Evolutionary conservation across 2,113 vertebrate species (phyloP), one percentile per base, ranked within the genome.

Genomic region (Scalopus aquaticus): DNA sequence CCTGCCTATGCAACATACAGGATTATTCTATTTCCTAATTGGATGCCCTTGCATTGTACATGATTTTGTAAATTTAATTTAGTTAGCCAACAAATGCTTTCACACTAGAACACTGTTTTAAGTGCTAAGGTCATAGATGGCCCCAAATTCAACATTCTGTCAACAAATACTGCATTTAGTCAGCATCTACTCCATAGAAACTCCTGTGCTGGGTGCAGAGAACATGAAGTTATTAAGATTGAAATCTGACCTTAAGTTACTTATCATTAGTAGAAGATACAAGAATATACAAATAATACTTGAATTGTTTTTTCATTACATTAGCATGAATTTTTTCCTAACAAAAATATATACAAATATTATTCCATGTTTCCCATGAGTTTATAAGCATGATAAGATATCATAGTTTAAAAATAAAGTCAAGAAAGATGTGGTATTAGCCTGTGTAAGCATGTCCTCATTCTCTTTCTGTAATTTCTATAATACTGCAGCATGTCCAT

Each of bases 141-240:
- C 46, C 91, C 89, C 58, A 76, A 67, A 76, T 79, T 80, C 79
- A 90, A 69, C 60, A 87, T 80, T 91, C 17, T 46, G 64, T 88
- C 35, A 70, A 83, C 58, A 93, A 91, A 83, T 30, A 51, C 37
- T 92, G 3, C 22, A 54, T 81, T 85, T 65, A 39, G n/a, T 70
- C 30, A 37, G 32, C 15, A 2, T 80, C 69, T 89, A 44, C 51
- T 60, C 24, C 9, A 26, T n/a, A 80, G 37, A 11, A 49, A 9
- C 70, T 87, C 64, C 44, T 86, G 5, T 60, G 24, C 2, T 42
- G 30, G 22, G 24, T 88, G 4, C n/a, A 73, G 35, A 84, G 42
- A 88, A 64, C 58, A 60, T 35, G 51, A 81, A 67, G 42, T 72
- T 76, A 74, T 28, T 87, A 76, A 83, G 83, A 74, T 72, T 70